Evolutionary conservation across 2,888 invertebrate genomes (phyloP), one percentile per base, ranked within the genome.

Genomic region (Nebria brevicollis): DNA sequence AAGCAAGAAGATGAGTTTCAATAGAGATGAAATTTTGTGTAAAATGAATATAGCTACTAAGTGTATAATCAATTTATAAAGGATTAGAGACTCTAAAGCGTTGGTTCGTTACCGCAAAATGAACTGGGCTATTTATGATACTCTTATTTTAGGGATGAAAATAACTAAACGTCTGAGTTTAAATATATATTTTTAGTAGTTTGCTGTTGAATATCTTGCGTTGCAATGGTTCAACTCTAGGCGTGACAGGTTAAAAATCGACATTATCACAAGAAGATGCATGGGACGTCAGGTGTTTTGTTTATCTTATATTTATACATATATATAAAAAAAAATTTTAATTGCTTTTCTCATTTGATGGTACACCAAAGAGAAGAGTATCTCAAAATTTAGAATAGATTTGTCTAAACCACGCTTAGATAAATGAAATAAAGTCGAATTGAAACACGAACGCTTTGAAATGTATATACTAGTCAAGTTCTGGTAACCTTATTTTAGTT

Each of bases 81-180:
- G 34, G 34, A 34, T 34, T 34, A 34, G 2, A 34, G 5, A 34
- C 34, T 1, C 20, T 3, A 54, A 54, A 54, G 13, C 8, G 54
- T 54, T 11, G 54, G 54, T 54, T 54, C 54, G 4, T 54, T 54
- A 54, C 54, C 54, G 2, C 54, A 54, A 54, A 54, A 54, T 54
- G 54, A 54, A 54, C 8, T 54, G 54, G 54, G 8, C 54, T 54
- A 70, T 26, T 68, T 70, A 20, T 70, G 70, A 8, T 70, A 70
- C 70, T 70, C 70, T 70, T 70, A 70, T 70, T 70, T 70, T 25
- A 70, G 70, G 54, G 26, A 20, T 70, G 70, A 70, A 70, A 70
- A 70, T 70, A 70, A 70, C 70, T 34, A 13, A 70, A 13, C 70
- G 11, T 25, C 70, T 25, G 6, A 1, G 11, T 70, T 70, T 70